phyloP scores from a whole-genome alignment of 37 sponge, comb jelly and placozoan genomes.

The Chondrosia reniformis region DNA sequence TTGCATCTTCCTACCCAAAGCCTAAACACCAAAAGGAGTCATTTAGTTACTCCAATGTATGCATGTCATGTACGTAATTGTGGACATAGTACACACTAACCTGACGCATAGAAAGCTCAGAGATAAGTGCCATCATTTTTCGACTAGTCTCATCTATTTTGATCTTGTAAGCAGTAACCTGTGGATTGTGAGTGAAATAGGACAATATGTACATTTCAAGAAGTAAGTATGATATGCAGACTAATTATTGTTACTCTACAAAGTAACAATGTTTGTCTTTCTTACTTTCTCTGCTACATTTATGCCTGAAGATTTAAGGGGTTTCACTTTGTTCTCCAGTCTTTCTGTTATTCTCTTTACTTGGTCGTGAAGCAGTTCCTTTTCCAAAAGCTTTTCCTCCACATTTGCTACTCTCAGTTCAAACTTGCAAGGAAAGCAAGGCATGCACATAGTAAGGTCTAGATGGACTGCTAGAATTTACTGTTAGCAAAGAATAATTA shows the following conservation, averaged over 20 bases:
- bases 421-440: too few species aligned
- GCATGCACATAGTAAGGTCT: too few species aligned
- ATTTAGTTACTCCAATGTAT: not conserved
- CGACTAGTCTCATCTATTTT: conserved; percentile 81
- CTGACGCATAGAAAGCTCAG: conserved; percentile 94
- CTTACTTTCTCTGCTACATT: conserved; percentile 22
- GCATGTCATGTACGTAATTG: not conserved
- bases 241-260: not conserved
- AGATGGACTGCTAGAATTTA: too few species aligned
- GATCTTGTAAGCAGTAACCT: conserved; percentile 72
- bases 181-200: not conserved
- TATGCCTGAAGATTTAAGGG: conserved; percentile 37
- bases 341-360: conserved; percentile 74
- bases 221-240: not conserved
- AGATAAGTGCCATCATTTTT: conserved; percentile 94
- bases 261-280: not conserved
- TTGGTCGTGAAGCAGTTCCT: conserved; percentile 91
- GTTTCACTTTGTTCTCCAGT: conserved; percentile 36
- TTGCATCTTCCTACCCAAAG: conserved; percentile 57
- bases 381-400: conserved; percentile 86
- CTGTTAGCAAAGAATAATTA: too few species aligned
- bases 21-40: not conserved
- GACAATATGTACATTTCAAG: not conserved
- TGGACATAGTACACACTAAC: conserved; percentile 23
- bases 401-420: conserved; percentile 63